Conservation (phyloP, 2,888 invertebrate genomes). For the Imbricaverruca yamaguchii region DNA sequence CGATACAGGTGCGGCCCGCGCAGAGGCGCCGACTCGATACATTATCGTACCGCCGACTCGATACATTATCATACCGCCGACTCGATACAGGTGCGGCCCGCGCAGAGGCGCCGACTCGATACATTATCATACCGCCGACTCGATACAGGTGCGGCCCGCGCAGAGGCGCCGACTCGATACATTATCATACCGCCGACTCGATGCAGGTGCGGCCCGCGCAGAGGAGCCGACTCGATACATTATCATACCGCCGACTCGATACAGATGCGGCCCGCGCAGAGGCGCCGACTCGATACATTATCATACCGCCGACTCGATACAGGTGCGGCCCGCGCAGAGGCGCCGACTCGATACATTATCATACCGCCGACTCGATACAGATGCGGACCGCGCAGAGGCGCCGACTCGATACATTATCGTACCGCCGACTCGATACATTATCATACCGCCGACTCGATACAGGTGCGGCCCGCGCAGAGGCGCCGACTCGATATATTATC, state of each 20-base stretch:
- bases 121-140: conserved; percentile 52
- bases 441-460: conserved; percentile 59
- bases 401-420: too few relatives aligned
- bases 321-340: conserved; percentile 37
- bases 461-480: conserved; percentile 37
- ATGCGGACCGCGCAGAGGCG: conserved; percentile 35
- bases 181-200: conserved; percentile 55
- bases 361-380: conserved; percentile 57
- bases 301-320: conserved; percentile 59
- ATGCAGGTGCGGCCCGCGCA: conserved; percentile 45
- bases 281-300: too few relatives aligned
- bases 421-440: too few relatives aligned
- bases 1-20: conserved; percentile 47
- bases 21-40: too few relatives aligned
- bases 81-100: conserved; percentile 48
- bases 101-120: too few relatives aligned
- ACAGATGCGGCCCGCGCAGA: conserved; percentile 38
- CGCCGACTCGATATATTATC: too few relatives aligned
- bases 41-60: too few relatives aligned
- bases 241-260: conserved; percentile 61
- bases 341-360: too few relatives aligned
- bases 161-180: too few relatives aligned
- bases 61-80: conserved; percentile 50
- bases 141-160: conserved; percentile 47
- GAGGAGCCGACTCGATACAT: too few relatives aligned